Conservation (phyloP, 2,888 invertebrate genomes). For the Antitype chi region DNA sequence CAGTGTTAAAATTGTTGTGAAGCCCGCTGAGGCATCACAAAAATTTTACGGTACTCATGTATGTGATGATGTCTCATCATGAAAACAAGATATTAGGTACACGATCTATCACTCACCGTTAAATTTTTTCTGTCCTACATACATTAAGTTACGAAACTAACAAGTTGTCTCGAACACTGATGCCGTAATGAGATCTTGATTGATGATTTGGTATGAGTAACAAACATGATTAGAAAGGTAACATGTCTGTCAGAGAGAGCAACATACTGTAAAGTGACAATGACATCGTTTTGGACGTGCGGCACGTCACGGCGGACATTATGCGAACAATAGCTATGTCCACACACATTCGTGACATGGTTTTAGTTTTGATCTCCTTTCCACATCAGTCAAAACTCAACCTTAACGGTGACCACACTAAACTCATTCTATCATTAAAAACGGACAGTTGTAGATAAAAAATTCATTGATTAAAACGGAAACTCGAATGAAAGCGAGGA, state of each 20-base stretch:
- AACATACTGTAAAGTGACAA: constrained; percentile 66
- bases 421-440: constrained; percentile 5
- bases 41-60: neutral
- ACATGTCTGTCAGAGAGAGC: constrained; percentile 61
- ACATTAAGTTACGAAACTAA: constrained; percentile 49
- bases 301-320: constrained; percentile 57
- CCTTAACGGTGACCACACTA: constrained; percentile 31
- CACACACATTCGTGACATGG: constrained; percentile 63
- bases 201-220: constrained; percentile 50
- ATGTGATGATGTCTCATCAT: constrained; percentile 23
- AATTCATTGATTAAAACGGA: constrained; percentile 58
- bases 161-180: constrained; percentile 31
- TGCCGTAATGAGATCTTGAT: constrained; percentile 56
- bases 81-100: constrained; percentile 30
- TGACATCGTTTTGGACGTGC: constrained; percentile 70
- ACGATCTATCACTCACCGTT: constrained; percentile 14
- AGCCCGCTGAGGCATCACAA: neutral
- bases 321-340: constrained; percentile 63
- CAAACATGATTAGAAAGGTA: constrained; percentile 68
- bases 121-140: constrained; percentile 21
- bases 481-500: constrained; percentile 67
- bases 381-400: constrained; percentile 43
- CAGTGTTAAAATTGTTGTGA: too few species aligned
- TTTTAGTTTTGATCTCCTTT: constrained; percentile 56
- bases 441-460: constrained; percentile 16